Evolutionary conservation across 2,113 vertebrate genomes (phyloP).

Genomic region (Cisticola juncidis): DNA sequence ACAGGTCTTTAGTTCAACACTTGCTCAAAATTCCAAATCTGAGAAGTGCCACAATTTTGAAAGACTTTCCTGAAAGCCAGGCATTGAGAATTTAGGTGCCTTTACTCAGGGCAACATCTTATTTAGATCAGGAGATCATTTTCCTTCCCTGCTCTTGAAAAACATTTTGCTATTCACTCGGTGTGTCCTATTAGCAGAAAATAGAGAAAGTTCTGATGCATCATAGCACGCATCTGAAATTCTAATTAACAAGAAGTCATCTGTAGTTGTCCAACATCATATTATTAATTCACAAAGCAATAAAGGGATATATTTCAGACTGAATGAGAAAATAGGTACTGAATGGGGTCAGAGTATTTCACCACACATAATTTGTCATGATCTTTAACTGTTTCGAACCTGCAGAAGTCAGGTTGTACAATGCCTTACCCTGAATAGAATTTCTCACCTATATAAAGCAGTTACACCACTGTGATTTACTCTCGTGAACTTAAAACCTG

Average conservation of each 20-base stretch:
- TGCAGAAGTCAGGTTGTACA: not conserved
- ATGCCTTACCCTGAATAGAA: not conserved
- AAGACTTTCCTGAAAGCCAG: not conserved
- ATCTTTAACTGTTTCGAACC: slow-evolving; percentile 36
- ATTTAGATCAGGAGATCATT: not conserved
- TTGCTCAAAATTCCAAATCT: not conserved
- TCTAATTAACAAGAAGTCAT: slow-evolving; percentile 62
- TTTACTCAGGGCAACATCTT: not conserved
- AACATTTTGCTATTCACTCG: not conserved
- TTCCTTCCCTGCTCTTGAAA: not conserved
- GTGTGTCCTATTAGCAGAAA: slow-evolving; percentile 33
- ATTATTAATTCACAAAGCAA: slow-evolving; percentile 59
- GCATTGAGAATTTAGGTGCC: not conserved
- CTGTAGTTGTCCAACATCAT: slow-evolving; percentile 45
- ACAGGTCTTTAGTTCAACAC: not conserved
- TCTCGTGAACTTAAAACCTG: not conserved
- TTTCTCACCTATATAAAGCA: not conserved
- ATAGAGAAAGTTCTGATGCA: slow-evolving; percentile 39
- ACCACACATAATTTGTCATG: not conserved
- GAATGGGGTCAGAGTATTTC: slow-evolving; percentile 35
- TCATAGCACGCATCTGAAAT: slow-evolving; percentile 41
- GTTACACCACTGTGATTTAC: not conserved
- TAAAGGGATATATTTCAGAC: slow-evolving; percentile 49
- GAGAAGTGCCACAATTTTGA: not conserved
- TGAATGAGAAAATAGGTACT: slow-evolving; percentile 24